Percentiles rank a stretch among this genome's conserved stretches.
Conservation (phyloP, 2,797 vertebrate genomes). For the Microctenopoma lineatum region DNA sequence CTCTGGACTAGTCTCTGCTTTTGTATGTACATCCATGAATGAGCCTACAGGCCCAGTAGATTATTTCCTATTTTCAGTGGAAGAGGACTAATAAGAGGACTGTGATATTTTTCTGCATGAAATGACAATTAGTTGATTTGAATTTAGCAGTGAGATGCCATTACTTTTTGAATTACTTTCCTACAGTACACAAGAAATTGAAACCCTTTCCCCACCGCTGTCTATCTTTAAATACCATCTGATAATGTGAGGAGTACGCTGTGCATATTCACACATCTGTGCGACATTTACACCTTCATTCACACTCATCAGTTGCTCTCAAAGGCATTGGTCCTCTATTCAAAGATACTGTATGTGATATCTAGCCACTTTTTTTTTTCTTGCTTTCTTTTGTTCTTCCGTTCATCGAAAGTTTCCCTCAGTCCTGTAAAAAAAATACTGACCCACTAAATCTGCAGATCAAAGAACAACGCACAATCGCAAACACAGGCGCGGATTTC, state of each 20-base stretch:
- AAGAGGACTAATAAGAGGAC: too few relatives aligned
- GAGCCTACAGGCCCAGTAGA: neutral
- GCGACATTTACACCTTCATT: constrained; percentile 27
- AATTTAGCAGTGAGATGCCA: constrained; percentile 6
- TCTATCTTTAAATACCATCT: constrained; percentile 15
- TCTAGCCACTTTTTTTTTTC: constrained; percentile 2
- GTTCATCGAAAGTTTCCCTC: neutral
- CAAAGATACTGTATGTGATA: constrained; percentile 17
- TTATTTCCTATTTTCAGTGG: neutral
- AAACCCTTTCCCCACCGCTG: neutral
- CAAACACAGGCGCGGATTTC: neutral
- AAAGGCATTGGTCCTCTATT: constrained; percentile 14
- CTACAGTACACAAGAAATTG: neutral
- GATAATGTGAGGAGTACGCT: constrained; percentile 15
- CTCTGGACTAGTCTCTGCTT: neutral
- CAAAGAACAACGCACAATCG: constrained; percentile 20
- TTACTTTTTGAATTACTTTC: constrained; percentile 2
- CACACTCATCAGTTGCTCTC: constrained; percentile 27
- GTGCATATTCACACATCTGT: constrained; percentile 29
- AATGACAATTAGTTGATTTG: neutral
- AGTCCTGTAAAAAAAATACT: constrained; percentile 9
- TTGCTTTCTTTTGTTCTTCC: constrained; percentile 14
- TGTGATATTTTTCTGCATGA: neutral
- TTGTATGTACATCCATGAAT: neutral
- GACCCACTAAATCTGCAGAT: constrained; percentile 31